A percentile compares a stretch with the other conserved stretches of the same genome.
Evolutionary conservation across 2,113 vertebrate genomes (phyloP).

Genomic region (Ammodytes marinus): DNA sequence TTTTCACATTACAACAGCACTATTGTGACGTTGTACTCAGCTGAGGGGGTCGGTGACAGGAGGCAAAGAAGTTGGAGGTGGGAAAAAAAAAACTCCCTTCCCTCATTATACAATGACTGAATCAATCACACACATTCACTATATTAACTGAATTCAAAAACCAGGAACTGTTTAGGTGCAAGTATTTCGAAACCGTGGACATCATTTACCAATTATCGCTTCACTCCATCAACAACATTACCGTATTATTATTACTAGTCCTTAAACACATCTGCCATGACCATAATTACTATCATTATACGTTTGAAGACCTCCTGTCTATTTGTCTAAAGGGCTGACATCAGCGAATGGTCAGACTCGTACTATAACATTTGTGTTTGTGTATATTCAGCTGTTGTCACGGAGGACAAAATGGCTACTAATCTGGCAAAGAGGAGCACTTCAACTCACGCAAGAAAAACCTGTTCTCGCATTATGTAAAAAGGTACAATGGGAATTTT

Average conservation of each 20-base stretch:
- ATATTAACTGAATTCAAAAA: neutral
- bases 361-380: neutral
- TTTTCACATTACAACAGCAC: constrained; percentile 4
- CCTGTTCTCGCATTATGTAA: neutral
- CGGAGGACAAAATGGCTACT: neutral
- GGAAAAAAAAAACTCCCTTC: neutral
- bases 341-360: neutral
- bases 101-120: neutral
- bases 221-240: neutral
- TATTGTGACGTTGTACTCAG: neutral
- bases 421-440: too few species aligned
- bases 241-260: neutral
- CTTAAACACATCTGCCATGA: neutral
- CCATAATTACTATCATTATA: neutral
- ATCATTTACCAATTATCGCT: neutral
- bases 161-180: neutral
- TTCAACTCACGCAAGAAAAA: neutral
- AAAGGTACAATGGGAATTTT: neutral
- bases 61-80: neutral
- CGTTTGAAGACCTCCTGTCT: neutral
- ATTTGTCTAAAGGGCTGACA: neutral
- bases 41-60: neutral
- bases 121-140: neutral
- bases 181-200: neutral
- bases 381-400: neutral